Base-by-base conservation (phyloP, 2,113 vertebrate species). In the Anthoscopus minutus region DNA sequence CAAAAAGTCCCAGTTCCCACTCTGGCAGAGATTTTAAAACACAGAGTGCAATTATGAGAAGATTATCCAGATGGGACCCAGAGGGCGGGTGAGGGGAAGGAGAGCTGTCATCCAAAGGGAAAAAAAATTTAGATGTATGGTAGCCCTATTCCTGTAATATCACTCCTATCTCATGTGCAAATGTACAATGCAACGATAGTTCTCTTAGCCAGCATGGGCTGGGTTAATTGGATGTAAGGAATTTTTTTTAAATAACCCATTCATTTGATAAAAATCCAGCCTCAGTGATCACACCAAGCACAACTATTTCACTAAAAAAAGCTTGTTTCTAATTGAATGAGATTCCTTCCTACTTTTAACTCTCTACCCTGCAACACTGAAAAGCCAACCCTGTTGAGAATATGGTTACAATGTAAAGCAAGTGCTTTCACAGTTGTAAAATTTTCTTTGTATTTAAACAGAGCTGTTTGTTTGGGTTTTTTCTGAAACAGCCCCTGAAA, bases 11-110 rank as follows among this genome's bases (percentile, higher is more conserved):
- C 62, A 80, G 74, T 86, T 95, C 74, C 70, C 66, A 88, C 71
- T 88, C 66, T 57, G 54, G 58, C 79, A 50, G 62, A 93, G 74
- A 85, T 82, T 95, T 93, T 95, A 86, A 94, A 95, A 89, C 78
- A 94, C 45, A 79, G 78, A 95, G 24, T 70, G 53, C 71, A 93
- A 76, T 93, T 96, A 85, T 72, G 81, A 85, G 72, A 96, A 89
- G 74, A 93, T 94, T 96, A 69, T 87, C 66, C 85, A 94, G 92
- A 96, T 93, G 82, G 81, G 90, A 96, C 90, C 53, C 78, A 88
- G 62, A 89, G 92, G 62, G 79, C 1, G 40, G 45, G 66, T 90
- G 50, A 90, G 19, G 82, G 90, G 85, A 96, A 92, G 64, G 64
- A 89, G 62, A 96, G 85, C 96, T 96, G 92, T 94, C 92, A 93